phyloP scores from a whole-genome alignment of 2,888 invertebrate species.

The Drosophila mulleri region DNA sequence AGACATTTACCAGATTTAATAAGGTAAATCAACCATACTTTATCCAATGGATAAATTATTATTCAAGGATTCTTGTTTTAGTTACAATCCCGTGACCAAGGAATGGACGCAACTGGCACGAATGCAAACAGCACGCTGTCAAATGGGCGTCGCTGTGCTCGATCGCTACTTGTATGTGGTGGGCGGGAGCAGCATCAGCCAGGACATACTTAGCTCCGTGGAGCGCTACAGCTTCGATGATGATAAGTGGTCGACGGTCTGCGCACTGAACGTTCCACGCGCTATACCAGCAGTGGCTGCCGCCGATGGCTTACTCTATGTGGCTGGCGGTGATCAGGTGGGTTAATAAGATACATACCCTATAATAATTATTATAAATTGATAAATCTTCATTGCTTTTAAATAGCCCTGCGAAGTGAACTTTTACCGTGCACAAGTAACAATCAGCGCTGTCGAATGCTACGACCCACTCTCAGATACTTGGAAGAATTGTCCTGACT shows the following conservation, averaged over 20 bases:
- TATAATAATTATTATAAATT: too few relatives aligned
- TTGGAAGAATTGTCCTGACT: constrained; percentile 92
- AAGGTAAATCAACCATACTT: constrained; percentile 64
- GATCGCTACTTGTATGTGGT: constrained; percentile 94
- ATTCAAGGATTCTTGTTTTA: constrained; percentile 62
- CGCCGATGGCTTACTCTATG: constrained; percentile 92
- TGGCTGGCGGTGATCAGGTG: constrained; percentile 92
- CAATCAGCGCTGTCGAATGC: constrained; percentile 93
- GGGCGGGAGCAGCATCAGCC: constrained; percentile 93
- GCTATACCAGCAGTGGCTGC: constrained; percentile 94
- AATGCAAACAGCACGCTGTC: constrained; percentile 93
- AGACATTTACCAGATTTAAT: constrained; percentile 92
- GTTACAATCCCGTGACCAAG: constrained; percentile 92
- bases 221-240: constrained; percentile 87
- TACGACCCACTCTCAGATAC: constrained; percentile 91
- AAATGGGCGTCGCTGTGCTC: constrained; percentile 95
- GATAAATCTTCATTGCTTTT: not conserved
- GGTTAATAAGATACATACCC: not conserved
- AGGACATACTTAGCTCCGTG: constrained; percentile 92
- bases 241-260: constrained; percentile 91
- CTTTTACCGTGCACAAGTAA: constrained; percentile 94
- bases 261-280: constrained; percentile 90
- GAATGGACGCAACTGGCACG: constrained; percentile 92
- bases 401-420: constrained; percentile 89
- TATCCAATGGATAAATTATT: too few relatives aligned